Percentiles rank a stretch among this genome's conserved stretches.
Conservation (phyloP, 2,113 vertebrate species). For the Cephalopterus ornatus region DNA sequence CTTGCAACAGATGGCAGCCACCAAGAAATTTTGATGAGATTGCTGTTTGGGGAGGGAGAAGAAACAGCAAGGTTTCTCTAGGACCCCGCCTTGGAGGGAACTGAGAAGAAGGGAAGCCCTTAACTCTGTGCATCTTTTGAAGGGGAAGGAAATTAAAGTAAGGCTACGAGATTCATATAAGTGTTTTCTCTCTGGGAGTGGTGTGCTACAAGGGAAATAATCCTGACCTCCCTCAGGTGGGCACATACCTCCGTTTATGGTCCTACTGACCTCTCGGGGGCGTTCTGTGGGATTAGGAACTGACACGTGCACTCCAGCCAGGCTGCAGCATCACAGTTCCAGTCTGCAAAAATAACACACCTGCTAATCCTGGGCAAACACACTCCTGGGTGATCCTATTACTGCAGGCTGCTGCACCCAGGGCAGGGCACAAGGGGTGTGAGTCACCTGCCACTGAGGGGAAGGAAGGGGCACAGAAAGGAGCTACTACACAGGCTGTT, state of each 20-base stretch:
- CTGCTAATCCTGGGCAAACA: neutral
- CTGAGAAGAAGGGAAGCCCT: neutral
- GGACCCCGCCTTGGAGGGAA: neutral
- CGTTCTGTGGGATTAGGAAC: neutral
- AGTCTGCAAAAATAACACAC: constrained; percentile 15
- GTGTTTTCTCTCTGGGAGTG: neutral
- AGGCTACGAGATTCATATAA: neutral
- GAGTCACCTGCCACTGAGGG: neutral
- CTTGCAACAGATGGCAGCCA: constrained; percentile 7
- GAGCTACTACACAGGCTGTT: neutral
- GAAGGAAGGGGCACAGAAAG: neutral
- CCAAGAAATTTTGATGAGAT: neutral
- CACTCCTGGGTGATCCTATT: neutral
- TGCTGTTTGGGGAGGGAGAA: neutral
- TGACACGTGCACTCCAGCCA: neutral
- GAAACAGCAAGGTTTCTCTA: neutral
- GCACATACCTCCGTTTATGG: neutral
- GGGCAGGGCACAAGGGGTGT: neutral
- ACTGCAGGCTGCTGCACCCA: neutral
- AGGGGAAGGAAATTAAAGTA: neutral
- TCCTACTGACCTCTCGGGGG: neutral
- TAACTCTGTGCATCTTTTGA: neutral
- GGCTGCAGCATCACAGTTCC: neutral
- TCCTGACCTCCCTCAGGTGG: neutral
- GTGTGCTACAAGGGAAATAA: neutral